These are phyloP conservation scores for Sinelater perroti DNA, from an alignment of 2,888 invertebrate species.

Conservation along the genomic window DNA sequence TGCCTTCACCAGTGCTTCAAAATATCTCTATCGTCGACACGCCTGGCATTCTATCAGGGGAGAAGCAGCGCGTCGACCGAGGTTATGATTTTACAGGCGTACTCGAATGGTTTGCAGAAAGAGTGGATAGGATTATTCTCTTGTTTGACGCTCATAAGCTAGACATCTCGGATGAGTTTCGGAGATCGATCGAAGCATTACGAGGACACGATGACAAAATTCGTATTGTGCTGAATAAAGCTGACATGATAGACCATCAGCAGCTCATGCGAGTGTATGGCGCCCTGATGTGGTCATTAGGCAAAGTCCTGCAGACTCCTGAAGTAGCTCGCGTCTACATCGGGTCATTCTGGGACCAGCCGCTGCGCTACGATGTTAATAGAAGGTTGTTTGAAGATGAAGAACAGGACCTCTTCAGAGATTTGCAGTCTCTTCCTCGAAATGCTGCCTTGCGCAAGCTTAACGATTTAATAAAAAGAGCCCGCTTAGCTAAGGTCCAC, in stretches of 20 bases:
- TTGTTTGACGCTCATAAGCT: constrained; percentile 99
- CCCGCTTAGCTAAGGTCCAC: constrained; percentile 96
- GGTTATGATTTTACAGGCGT: constrained; percentile 99
- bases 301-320: constrained; percentile 97
- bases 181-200: constrained; percentile 94
- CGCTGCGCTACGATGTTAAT: constrained; percentile 92
- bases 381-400: constrained; percentile 93
- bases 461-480: constrained; percentile 97
- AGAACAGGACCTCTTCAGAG: constrained; percentile 93
- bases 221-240: constrained; percentile 97
- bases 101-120: constrained; percentile 98
- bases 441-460: constrained; percentile 97
- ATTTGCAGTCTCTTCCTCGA: constrained; percentile 92
- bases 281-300: constrained; percentile 99
- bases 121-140: constrained; percentile 96
- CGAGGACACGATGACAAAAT: constrained; percentile 97
- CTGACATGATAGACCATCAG: constrained; percentile 99
- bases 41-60: constrained; percentile 95
- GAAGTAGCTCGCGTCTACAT: constrained; percentile 99
- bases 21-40: constrained; percentile 98
- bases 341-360: constrained; percentile 99
- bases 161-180: constrained; percentile 98
- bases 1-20: constrained; percentile 89
- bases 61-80: constrained; percentile 91
- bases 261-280: constrained; percentile 99